Evolutionary conservation across 2,888 invertebrate species (phyloP).

Genomic region (Drosophila setosimentum): DNA sequence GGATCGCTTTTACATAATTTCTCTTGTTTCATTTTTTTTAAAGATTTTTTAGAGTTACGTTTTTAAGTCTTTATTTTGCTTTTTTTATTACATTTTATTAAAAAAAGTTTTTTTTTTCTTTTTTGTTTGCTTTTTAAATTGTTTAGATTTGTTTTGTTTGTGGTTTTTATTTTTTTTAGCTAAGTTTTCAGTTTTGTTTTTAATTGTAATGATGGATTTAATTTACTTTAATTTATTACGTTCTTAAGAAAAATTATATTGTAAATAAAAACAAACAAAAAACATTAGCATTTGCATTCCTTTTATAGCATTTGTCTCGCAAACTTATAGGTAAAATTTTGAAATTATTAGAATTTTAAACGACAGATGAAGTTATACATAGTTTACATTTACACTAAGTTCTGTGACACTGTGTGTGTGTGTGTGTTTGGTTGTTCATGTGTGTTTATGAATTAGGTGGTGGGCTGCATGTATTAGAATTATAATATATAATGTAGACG

Average conservation of each 20-base stretch:
- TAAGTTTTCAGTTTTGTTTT: conserved; percentile 49
- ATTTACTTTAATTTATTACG: conserved; percentile 45
- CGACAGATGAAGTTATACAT: conserved; percentile 54
- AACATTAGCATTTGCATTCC: conserved; percentile 54
- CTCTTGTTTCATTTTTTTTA: conserved; percentile 42
- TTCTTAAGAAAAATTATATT: conserved; percentile 64
- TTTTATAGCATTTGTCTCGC: conserved; percentile 43
- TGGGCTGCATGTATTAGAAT: conserved; percentile 59
- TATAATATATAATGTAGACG: conserved; percentile 48
- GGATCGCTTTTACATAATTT: conserved; percentile 53
- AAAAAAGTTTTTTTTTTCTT: conserved; percentile 59
- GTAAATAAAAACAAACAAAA: conserved; percentile 59
- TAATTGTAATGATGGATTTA: conserved; percentile 46
- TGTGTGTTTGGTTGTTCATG: conserved; percentile 23
- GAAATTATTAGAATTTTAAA: conserved; percentile 62
- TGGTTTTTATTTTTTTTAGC: conserved; percentile 51
- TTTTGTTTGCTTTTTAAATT: conserved; percentile 40
- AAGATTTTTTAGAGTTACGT: conserved; percentile 62
- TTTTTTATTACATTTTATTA: conserved; percentile 81
- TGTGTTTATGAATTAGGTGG: conserved; percentile 33
- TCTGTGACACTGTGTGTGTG: conserved; percentile 50
- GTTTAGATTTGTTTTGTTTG: conserved; percentile 17
- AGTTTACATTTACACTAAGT: conserved; percentile 69
- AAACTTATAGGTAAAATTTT: conserved; percentile 68
- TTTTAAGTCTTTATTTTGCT: conserved; percentile 85